Evolutionary conservation across 2,113 vertebrate species (phyloP).

Genomic region (Lagopus muta): DNA sequence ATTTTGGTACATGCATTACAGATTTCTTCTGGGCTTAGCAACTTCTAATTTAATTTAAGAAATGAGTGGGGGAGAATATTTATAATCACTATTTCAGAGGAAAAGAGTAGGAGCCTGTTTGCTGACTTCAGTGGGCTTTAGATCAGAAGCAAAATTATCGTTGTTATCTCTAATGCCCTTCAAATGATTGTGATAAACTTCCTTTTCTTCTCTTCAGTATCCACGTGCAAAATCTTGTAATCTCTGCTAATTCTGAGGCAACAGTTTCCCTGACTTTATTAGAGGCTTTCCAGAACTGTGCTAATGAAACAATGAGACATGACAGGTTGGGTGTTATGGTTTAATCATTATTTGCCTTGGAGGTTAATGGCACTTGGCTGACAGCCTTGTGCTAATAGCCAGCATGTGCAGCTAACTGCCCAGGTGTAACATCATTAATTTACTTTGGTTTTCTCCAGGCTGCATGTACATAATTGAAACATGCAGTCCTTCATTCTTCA

Average conservation of each 20-base stretch:
- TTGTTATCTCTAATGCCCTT: slow-evolving; percentile 59
- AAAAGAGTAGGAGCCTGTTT: slow-evolving; percentile 50
- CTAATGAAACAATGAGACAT: slow-evolving; percentile 71
- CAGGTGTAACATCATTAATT: slow-evolving; percentile 17
- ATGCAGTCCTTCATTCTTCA: neutral
- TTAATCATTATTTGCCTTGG: slow-evolving; percentile 51
- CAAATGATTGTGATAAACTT: slow-evolving; percentile 62
- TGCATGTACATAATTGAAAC: neutral
- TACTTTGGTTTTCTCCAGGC: neutral
- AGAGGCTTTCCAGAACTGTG: slow-evolving; percentile 65
- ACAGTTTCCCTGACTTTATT: slow-evolving; percentile 53
- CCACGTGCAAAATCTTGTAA: slow-evolving; percentile 54
- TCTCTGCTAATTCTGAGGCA: slow-evolving; percentile 66
- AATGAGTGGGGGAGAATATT: slow-evolving; percentile 67
- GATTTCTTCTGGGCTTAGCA: slow-evolving; percentile 59
- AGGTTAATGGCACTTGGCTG: slow-evolving; percentile 65
- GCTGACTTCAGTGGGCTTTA: slow-evolving; percentile 39
- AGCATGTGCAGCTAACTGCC: neutral
- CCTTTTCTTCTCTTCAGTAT: slow-evolving; percentile 50
- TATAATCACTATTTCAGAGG: slow-evolving; percentile 71
- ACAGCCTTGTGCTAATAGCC: neutral
- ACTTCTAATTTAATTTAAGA: slow-evolving; percentile 65
- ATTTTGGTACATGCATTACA: slow-evolving; percentile 66
- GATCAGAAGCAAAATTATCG: slow-evolving; percentile 68
- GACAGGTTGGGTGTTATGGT: slow-evolving; percentile 61